Percentiles rank a stretch among this genome's conserved stretches.
Evolutionary conservation across 2,113 vertebrate species (phyloP).

Genomic region (Mixornis gularis): DNA sequence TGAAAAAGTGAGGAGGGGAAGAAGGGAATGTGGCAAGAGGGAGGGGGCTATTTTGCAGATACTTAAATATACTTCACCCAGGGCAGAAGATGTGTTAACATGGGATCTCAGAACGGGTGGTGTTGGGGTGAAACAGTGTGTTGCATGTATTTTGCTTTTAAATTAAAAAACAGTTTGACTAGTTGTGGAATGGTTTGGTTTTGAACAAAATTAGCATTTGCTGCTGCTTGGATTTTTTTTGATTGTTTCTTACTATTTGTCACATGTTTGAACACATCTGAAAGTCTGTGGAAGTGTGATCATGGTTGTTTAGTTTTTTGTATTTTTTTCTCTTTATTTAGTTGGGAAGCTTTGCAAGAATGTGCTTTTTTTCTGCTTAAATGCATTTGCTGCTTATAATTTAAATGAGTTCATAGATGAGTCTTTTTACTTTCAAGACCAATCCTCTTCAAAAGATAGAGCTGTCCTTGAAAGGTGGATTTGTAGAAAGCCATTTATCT

Average conservation of each 20-base stretch:
- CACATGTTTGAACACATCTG: neutral
- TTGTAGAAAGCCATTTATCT: slow-evolving; percentile 1
- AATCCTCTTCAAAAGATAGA: slow-evolving; percentile 10
- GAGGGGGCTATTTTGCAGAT: neutral
- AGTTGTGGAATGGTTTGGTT: neutral
- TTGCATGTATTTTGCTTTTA: neutral
- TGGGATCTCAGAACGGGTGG: neutral
- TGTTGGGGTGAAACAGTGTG: neutral
- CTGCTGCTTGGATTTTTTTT: neutral
- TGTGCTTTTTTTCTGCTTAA: slow-evolving; percentile 21
- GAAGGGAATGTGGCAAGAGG: neutral
- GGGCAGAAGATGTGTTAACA: neutral
- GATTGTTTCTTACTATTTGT: neutral
- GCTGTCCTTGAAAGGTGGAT: neutral
- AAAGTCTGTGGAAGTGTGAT: neutral
- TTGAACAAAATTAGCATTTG: neutral
- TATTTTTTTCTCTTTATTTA: neutral
- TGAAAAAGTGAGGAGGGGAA: slow-evolving; percentile 8
- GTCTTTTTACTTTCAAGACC: slow-evolving; percentile 21
- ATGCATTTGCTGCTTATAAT: slow-evolving; percentile 22
- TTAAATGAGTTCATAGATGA: slow-evolving; percentile 44
- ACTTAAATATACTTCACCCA: neutral
- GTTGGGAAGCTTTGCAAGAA: slow-evolving; percentile 19
- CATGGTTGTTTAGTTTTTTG: neutral
- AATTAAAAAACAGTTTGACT: neutral